Conservation (phyloP, 2,888 invertebrate genomes). For the Noctua janthe region DNA sequence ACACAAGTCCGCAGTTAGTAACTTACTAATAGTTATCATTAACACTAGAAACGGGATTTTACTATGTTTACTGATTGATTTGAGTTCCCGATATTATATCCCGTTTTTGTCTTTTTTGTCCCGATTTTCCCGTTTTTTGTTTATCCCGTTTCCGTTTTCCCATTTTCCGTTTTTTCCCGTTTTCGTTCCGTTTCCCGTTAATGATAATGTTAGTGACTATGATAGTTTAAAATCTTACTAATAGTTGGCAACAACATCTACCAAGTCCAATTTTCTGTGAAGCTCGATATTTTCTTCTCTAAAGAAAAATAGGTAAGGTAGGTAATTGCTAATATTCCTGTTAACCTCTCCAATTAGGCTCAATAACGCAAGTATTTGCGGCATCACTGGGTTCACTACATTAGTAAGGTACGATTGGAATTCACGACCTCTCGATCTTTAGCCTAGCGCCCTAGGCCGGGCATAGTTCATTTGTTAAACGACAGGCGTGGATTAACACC, state of each 20-base stretch:
- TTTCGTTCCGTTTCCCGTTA: too few species aligned
- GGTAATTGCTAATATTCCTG: slow-evolving; percentile 8
- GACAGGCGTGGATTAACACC: background rate
- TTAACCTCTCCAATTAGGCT: slow-evolving; percentile 22
- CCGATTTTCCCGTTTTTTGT: too few species aligned
- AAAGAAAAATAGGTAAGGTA: background rate
- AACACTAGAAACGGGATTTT: too few species aligned
- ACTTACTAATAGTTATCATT: too few species aligned
- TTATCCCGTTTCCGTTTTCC: too few species aligned
- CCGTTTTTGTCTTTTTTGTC: too few species aligned
- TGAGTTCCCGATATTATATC: too few species aligned
- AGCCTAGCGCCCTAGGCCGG: slow-evolving; percentile 12
- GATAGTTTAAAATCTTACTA: background rate
- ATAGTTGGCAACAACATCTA: background rate
- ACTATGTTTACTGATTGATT: too few species aligned
- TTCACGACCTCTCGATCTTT: slow-evolving; percentile 14
- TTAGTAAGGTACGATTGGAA: slow-evolving; percentile 5
- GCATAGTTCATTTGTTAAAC: background rate
- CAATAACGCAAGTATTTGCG: slow-evolving; percentile 5
- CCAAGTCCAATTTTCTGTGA: background rate
- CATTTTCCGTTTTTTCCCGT: too few species aligned
- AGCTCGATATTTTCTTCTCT: background rate
- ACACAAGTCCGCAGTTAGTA: background rate
- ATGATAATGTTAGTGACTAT: too few species aligned
- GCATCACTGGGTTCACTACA: slow-evolving; percentile 7